Percentiles rank a stretch among this genome's conserved stretches.
Conservation (phyloP, 2,113 vertebrate species). For the Excalfactoria chinensis region DNA sequence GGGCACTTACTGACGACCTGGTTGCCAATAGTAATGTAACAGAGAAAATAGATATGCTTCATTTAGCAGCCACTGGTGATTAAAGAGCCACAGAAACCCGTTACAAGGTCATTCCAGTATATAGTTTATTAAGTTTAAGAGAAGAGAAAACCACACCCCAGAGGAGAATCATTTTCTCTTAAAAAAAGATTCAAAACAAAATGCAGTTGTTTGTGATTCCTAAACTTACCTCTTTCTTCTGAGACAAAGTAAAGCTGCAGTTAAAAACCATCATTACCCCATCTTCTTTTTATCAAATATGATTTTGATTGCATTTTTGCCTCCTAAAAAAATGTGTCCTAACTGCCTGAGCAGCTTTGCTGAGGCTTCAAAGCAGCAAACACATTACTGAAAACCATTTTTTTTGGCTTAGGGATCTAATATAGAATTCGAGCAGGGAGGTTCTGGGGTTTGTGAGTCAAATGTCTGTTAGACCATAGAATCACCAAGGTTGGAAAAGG, state of each 20-base stretch:
- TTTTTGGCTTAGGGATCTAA: constrained; percentile 49
- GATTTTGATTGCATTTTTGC: constrained; percentile 60
- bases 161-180: neutral
- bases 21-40: constrained; percentile 84
- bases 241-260: constrained; percentile 16
- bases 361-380: constrained; percentile 52
- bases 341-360: constrained; percentile 61
- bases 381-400: constrained; percentile 43
- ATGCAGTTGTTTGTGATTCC: neutral
- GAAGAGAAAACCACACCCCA: neutral
- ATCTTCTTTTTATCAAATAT: constrained; percentile 55
- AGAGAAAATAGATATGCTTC: constrained; percentile 84
- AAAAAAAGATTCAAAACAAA: constrained; percentile 15
- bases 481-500: too few species aligned
- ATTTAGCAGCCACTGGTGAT: constrained; percentile 79
- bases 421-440: neutral
- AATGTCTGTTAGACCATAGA: neutral
- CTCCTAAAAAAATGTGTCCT: constrained; percentile 70
- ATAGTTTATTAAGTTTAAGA: constrained; percentile 59
- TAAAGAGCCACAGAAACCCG: constrained; percentile 73
- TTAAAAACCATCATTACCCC: constrained; percentile 62
- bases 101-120: constrained; percentile 70
- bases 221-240: neutral
- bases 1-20: constrained; percentile 80
- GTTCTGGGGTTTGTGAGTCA: neutral